Conservation (phyloP, 2,113 vertebrate species). For the Progne subis region DNA sequence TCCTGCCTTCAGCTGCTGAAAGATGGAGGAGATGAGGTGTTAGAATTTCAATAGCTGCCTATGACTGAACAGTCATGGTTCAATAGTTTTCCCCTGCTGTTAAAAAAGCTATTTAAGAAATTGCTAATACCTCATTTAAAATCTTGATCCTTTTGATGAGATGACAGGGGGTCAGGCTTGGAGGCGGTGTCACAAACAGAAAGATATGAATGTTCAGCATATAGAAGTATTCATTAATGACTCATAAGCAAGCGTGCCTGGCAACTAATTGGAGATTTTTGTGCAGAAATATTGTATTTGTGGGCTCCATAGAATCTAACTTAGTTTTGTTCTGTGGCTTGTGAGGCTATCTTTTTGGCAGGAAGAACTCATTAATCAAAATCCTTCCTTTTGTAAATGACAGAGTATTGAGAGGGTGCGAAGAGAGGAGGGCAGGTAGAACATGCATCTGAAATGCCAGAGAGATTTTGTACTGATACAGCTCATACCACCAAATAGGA, state of each 20-base stretch:
- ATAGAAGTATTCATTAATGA: constrained; percentile 61
- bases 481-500: background rate
- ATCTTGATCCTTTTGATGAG: constrained; percentile 54
- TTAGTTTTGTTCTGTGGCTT: constrained; percentile 22
- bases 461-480: background rate
- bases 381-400: constrained; percentile 34
- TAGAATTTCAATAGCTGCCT: constrained; percentile 1
- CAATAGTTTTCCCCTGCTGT: background rate
- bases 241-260: constrained; percentile 29
- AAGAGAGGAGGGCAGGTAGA: constrained; percentile 28
- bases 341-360: constrained; percentile 22
- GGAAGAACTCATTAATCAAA: constrained; percentile 47
- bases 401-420: background rate
- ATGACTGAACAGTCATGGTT: constrained; percentile 14
- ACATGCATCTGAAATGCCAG: constrained; percentile 13
- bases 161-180: constrained; percentile 53
- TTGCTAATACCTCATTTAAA: constrained; percentile 41
- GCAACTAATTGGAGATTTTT: constrained; percentile 56
- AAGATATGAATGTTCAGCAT: constrained; percentile 57
- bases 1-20: background rate
- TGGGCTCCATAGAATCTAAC: background rate
- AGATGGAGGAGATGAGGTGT: background rate
- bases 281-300: constrained; percentile 36
- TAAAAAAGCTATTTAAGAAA: constrained; percentile 50
- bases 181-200: constrained; percentile 51